Evolutionary conservation across 64 coral and sea anemone species (phyloP), one percentile per base, ranked within the genome.

Genomic region (Catalaphyllia jardinei): DNA sequence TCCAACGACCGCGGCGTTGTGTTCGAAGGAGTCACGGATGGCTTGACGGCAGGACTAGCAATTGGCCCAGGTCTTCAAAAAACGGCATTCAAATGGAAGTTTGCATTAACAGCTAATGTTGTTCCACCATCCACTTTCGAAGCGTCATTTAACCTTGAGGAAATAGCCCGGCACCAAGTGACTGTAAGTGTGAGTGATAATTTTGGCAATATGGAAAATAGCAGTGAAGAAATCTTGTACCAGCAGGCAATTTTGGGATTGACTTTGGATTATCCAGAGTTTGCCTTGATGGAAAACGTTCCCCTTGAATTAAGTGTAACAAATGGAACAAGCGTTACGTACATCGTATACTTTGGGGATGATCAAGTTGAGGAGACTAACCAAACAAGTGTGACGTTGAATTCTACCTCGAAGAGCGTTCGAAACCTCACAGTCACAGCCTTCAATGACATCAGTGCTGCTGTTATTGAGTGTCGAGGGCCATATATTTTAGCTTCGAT

Each of bases 281-380:
- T 31, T 76, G 72, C 75, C 5, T 52, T 89, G 57, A 52, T 75
- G 0, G 52, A 18, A 4, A 65, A 52, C n/a, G 3, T 84, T 30
- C 11, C 12, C 8, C 76, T 93, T 51, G 78, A 2, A 39, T 18
- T 89, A 42, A 85, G 75, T 4, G 88, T 89, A 42, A 85, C 87
- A 14, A 60, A 80, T 19, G 87, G 92, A 31, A 93, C 87, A 15
- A 29, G 71, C 31, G 92, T 93, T 12, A 89, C 59, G 54, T 93
- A 84, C 27, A 83, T 64, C 22, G 76, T 87, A 86, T 18, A 86
- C 29, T 85, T 89, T 13, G 92, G 92, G 22, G 87, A 89, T 52
- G 59, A 38, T 13, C 63, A 14, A 60, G 74, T 55, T 2, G 42
- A 51, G 55, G 67, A 80, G 38, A 35, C 20, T 8, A 65, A 89